These are phyloP conservation scores for Cerceris rybyensis DNA, from an alignment of 2,888 invertebrate species.

Conservation along the genomic window DNA sequence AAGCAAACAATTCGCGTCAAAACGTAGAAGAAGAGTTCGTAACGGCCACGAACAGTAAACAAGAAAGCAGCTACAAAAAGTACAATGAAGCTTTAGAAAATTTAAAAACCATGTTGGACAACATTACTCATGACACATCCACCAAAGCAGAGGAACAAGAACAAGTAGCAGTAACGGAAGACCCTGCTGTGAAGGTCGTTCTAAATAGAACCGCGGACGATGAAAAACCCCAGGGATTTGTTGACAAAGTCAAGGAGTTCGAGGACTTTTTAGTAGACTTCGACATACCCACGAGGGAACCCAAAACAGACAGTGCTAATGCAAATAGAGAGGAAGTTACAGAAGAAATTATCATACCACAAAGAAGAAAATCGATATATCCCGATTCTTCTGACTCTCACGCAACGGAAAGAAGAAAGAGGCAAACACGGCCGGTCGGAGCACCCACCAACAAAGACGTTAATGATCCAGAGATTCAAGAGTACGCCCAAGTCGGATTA, in stretches of 20 bases:
- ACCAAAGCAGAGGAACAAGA: conserved; percentile 21
- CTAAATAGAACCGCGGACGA: conserved; percentile 57
- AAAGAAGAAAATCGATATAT: conserved; percentile 5
- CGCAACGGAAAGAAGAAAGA: conserved; percentile 30
- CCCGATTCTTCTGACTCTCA: background rate
- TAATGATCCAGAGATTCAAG: conserved; percentile 62
- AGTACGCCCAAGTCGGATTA: conserved; percentile 58
- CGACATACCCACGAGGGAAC: conserved; percentile 65
- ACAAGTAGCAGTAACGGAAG: conserved; percentile 58
- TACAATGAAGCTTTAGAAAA: conserved; percentile 35
- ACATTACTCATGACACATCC: conserved; percentile 33
- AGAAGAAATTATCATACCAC: conserved; percentile 51
- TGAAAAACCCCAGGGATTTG: conserved; percentile 53
- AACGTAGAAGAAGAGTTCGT: conserved; percentile 22
- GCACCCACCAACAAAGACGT: conserved; percentile 26
- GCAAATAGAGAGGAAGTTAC: conserved; percentile 64
- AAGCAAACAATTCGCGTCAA: conserved; percentile 35
- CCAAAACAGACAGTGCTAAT: conserved; percentile 2
- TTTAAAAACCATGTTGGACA: conserved; percentile 54
- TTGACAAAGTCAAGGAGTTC: conserved; percentile 74
- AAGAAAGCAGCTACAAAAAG: conserved; percentile 20
- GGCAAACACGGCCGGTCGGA: conserved; percentile 44
- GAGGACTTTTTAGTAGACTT: conserved; percentile 75
- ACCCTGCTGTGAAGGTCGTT: conserved; percentile 55
- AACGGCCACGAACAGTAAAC: conserved; percentile 20